Evolutionary conservation across 2,888 invertebrate genomes (phyloP), one percentile per base, ranked within the genome.

Genomic region (Alviniconcha strummeri): DNA sequence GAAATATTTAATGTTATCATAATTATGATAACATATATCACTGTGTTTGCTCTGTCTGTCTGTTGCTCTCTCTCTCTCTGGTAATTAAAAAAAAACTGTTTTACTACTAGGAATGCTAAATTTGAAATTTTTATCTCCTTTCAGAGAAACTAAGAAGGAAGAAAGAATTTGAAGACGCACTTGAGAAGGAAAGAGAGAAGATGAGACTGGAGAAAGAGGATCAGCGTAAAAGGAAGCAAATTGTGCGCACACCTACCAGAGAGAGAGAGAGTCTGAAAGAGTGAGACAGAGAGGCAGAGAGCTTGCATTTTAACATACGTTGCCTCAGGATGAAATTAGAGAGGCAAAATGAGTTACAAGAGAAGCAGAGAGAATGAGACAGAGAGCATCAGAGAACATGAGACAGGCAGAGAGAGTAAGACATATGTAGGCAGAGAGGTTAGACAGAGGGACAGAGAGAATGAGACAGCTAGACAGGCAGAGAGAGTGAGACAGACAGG

Each of bases 131-230:
- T 54, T 76, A 17, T 76, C 55, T 36, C 57, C 17, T 60, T 57
- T 19, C 81, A 87, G 85, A 86, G 74, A 84, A 84, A 83, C 64
- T 80, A 54, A 79, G 81, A 69, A 76, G 80, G 67, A 76, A 84
- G 72, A 81, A 64, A n/a, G 77, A 87, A 76, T 76, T 83, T 83
- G 83, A 88, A 83, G 84, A 85, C 56, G 83, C 80, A 15, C 55
- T 82, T 71, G 80, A 84, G 57, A 77, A 83, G 81, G 84, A 87
- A 77, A 81, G 81, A 71, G 84, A 86, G 74, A 83, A 82, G 71
- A 69, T 84, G 74, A 84, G 57, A 36, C 78, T 80, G 60, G 84
- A 85, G 78, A 79, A 82, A 64, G 87, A 88, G 57, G 85, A 85
- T 78, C 76, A 83, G 55, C 86, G 80, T 64, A 84, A 80, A 55